These are phyloP conservation scores for Coendou prehensilis DNA, from an alignment of 2,797 vertebrate species.

Conservation along the genomic window DNA sequence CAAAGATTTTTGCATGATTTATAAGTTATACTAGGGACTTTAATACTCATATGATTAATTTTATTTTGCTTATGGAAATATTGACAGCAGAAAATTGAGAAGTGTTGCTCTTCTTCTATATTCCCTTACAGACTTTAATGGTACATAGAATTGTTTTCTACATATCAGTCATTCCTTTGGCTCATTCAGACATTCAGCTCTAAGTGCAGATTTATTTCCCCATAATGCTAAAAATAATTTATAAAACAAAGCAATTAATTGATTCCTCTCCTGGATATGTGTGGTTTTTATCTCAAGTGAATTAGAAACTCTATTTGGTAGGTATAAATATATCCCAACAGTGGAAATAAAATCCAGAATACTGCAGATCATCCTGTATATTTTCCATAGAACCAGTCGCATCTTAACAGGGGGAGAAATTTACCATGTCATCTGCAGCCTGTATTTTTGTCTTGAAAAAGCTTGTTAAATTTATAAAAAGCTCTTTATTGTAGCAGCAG, in stretches of 20 bases:
- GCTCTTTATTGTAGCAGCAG: neutral
- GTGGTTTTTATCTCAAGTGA: neutral
- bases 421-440: neutral
- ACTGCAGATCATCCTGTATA: neutral
- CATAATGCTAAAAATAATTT: neutral
- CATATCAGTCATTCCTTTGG: neutral
- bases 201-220: neutral
- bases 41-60: slow-evolving; percentile 30
- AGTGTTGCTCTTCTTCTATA: neutral
- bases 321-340: neutral
- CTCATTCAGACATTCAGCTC: neutral
- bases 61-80: slow-evolving; percentile 55
- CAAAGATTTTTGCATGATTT: neutral
- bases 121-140: neutral
- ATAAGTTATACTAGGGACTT: neutral
- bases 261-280: neutral
- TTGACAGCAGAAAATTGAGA: neutral
- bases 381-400: neutral
- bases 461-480: neutral
- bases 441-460: neutral
- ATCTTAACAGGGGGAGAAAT: neutral
- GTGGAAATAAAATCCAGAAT: neutral
- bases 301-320: neutral
- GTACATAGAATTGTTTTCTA: neutral
- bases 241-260: neutral